phyloP scores from a whole-genome alignment of 2,113 vertebrate species.

The Leptobrachium ailaonicum region DNA sequence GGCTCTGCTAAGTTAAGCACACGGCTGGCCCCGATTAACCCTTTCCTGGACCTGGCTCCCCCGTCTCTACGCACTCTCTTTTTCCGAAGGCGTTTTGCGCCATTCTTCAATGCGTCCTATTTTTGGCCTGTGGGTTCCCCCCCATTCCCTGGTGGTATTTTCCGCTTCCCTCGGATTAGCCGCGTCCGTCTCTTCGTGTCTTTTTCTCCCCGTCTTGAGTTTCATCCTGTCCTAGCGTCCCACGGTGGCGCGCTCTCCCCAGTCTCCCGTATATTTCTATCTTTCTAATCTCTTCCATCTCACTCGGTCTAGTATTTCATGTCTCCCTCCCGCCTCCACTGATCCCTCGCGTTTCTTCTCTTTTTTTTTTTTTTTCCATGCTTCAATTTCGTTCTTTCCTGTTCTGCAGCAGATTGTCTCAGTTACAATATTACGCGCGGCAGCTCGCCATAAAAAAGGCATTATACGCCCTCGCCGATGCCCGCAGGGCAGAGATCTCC shows the following conservation, averaged over 20 bases:
- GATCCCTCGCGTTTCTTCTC: not conserved
- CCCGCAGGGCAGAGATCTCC: too few species aligned
- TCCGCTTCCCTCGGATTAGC: not conserved
- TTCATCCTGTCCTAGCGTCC: not conserved
- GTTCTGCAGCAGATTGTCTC: not conserved
- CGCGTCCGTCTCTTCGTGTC: not conserved
- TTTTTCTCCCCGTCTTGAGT: not conserved
- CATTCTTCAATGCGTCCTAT: too few species aligned
- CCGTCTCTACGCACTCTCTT: not conserved
- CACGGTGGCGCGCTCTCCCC: not conserved
- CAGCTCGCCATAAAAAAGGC: not conserved
- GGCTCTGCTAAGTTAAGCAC: constrained; percentile 2
- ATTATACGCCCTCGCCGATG: too few species aligned
- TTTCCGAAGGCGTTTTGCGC: too few species aligned
- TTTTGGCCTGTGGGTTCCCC: not conserved
- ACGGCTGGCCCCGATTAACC: not conserved
- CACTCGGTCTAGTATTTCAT: not conserved
- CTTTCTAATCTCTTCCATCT: constrained; percentile 12
- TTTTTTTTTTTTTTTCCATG: not conserved
- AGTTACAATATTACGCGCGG: not conserved
- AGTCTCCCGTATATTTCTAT: not conserved
- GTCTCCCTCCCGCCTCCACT: not conserved
- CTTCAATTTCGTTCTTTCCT: not conserved
- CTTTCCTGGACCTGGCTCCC: not conserved
- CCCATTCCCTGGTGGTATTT: not conserved